Conservation (phyloP, 2,113 vertebrate genomes). For the Cavia porcellus region DNA sequence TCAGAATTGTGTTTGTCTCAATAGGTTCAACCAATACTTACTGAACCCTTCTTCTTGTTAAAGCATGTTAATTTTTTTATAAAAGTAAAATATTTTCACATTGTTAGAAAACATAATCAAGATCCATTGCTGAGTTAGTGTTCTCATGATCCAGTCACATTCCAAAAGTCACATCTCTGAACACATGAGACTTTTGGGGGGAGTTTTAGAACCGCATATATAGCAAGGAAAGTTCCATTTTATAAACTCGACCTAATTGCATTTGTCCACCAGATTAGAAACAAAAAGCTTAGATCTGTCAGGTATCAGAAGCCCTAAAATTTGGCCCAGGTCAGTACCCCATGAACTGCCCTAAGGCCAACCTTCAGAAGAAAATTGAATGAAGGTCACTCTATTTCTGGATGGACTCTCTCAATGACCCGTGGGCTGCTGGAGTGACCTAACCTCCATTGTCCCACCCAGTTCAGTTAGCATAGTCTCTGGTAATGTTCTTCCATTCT, state of each 20-base stretch:
- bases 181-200: background rate
- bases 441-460: background rate
- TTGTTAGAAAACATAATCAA: constrained; percentile 15
- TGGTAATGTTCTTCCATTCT: background rate
- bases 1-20: background rate
- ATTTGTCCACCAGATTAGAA: background rate
- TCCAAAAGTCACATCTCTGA: background rate
- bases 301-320: background rate
- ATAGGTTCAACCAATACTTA: background rate
- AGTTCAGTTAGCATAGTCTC: background rate
- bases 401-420: background rate
- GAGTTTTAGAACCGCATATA: background rate
- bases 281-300: background rate
- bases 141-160: background rate
- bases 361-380: background rate
- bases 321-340: background rate
- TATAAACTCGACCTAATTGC: constrained; percentile 21
- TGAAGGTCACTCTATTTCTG: background rate
- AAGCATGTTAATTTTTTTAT: constrained; percentile 5
- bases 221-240: background rate
- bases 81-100: constrained; percentile 7
- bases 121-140: background rate
- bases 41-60: background rate
- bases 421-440: background rate
- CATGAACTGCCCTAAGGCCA: background rate